These are phyloP conservation scores for Eidolon helvum DNA, from an alignment of 2,113 vertebrate species.

Conservation along the genomic window DNA sequence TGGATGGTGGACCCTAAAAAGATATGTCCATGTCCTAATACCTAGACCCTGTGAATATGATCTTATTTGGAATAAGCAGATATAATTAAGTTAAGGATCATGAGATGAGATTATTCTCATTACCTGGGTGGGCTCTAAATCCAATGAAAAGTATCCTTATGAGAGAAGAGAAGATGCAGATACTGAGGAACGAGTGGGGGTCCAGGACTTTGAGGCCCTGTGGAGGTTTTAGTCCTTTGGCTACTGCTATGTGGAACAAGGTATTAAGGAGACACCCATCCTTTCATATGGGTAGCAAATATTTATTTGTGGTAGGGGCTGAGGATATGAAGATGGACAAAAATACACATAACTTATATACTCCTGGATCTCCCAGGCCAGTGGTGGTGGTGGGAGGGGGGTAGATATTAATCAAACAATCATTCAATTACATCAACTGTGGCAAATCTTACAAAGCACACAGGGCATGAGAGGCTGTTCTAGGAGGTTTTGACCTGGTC, in stretches of 20 bases:
- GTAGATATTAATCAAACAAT: background rate
- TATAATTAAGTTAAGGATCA: background rate
- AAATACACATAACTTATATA: background rate
- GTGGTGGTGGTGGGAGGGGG: background rate
- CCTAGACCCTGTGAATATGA: background rate
- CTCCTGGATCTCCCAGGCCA: background rate
- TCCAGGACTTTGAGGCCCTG: background rate
- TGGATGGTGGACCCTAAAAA: background rate
- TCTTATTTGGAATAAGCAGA: background rate
- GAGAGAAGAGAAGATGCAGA: background rate
- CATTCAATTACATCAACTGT: background rate
- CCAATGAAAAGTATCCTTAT: background rate
- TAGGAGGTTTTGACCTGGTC: background rate
- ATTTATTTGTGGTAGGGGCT: background rate
- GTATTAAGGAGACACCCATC: background rate
- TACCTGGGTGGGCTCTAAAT: background rate
- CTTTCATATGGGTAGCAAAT: background rate
- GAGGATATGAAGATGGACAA: background rate
- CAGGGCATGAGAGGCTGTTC: background rate
- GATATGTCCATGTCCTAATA: background rate
- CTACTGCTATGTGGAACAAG: background rate
- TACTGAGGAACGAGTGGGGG: background rate
- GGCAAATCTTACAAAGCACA: background rate
- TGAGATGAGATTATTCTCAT: background rate
- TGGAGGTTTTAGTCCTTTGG: background rate